Conservation (phyloP, 1,140 invertebrate species). For the Subanguina moxae region DNA sequence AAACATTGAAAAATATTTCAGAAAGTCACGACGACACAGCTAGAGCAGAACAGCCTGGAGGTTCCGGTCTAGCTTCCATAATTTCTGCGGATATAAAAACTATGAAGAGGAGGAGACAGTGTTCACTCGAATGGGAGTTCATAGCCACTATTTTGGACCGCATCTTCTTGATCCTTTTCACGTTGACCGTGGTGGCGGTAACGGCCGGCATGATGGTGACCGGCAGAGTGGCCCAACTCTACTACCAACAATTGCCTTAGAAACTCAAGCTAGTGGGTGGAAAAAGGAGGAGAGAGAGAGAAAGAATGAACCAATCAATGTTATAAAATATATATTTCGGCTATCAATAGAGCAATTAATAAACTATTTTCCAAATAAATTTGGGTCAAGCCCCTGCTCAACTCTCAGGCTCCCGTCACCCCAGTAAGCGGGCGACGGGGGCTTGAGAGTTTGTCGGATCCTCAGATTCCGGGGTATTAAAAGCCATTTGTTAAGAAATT, state of each 20-base stretch:
- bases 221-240: conserved; percentile 50
- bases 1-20: conserved; percentile 7
- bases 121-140: conserved; percentile 57
- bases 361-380: too few relatives aligned
- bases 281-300: too few relatives aligned
- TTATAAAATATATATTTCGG: too few relatives aligned
- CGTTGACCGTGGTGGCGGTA: conserved; percentile 44
- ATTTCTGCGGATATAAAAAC: conserved; percentile 31
- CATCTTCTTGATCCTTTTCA: conserved; percentile 51
- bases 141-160: conserved; percentile 56
- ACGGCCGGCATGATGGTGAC: conserved; percentile 55
- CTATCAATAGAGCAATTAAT: too few relatives aligned
- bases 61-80: neutral
- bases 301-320: too few relatives aligned
- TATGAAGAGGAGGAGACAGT: conserved; percentile 52
- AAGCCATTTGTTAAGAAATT: too few relatives aligned
- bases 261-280: too few relatives aligned
- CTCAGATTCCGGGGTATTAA: too few relatives aligned
- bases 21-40: conserved; percentile 1
- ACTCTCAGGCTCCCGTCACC: too few relatives aligned
- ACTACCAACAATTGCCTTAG: conserved; percentile 40
- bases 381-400: too few relatives aligned
- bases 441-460: too few relatives aligned
- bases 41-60: neutral
- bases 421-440: too few relatives aligned